phyloP scores from a whole-genome alignment of 2,797 vertebrate genomes.

The Neoniphon sammara region DNA sequence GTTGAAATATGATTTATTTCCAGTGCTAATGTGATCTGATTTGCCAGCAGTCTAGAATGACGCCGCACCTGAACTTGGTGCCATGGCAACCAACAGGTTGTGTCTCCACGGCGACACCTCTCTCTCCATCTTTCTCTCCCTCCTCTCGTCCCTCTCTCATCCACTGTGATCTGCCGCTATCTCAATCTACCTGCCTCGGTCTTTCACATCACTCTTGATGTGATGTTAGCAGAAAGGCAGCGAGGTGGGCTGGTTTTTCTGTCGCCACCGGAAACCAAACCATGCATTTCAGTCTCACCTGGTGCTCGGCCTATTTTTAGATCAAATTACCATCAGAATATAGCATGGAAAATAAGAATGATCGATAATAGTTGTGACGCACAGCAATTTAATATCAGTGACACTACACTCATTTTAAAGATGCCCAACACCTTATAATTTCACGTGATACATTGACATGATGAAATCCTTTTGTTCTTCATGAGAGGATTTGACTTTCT shows the following conservation, averaged over 20 bases:
- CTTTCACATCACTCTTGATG: background rate
- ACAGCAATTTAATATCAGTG: no score
- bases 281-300: no score
- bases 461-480: background rate
- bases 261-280: background rate
- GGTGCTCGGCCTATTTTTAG: no score
- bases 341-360: no score
- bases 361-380: no score
- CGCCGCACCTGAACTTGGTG: constrained; percentile 54
- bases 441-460: no score
- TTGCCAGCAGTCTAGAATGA: constrained; percentile 37
- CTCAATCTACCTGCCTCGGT: background rate
- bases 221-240: constrained; percentile 1
- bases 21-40: constrained; percentile 37
- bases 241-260: background rate
- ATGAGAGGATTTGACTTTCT: background rate
- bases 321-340: no score
- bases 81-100: constrained; percentile 63
- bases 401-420: no score
- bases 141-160: background rate
- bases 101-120: constrained; percentile 5
- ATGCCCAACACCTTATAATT: no score
- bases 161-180: background rate
- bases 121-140: background rate
- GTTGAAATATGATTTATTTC: no score